Percentiles rank a stretch among this genome's conserved stretches.
These are phyloP conservation scores for Pseudococcus viburni DNA, from an alignment of 2,888 invertebrate genomes.

Conservation along the genomic window DNA sequence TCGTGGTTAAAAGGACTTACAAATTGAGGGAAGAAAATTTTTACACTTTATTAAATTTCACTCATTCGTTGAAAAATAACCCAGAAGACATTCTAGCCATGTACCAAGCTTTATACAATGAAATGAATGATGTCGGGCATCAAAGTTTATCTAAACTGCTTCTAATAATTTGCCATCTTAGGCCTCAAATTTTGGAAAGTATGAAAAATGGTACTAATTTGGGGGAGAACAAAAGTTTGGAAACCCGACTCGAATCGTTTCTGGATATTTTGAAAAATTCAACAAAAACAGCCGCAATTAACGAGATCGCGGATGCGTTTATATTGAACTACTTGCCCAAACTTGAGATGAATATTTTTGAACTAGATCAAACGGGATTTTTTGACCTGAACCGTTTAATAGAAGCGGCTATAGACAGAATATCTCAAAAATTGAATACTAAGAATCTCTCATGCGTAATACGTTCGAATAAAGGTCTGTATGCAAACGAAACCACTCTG, in stretches of 20 bases:
- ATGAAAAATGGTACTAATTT: too few relatives aligned
- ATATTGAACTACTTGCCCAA: neutral
- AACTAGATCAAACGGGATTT: neutral
- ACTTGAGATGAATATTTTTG: neutral
- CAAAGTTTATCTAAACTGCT: neutral
- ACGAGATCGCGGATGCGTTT: neutral
- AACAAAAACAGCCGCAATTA: neutral
- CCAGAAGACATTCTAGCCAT: neutral
- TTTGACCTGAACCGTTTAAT: neutral
- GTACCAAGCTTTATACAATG: neutral
- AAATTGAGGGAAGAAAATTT: neutral
- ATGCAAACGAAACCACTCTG: neutral
- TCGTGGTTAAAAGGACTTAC: neutral
- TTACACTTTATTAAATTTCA: neutral
- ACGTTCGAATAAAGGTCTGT: neutral
- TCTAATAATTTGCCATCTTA: neutral
- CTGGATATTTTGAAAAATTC: neutral
- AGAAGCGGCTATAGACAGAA: neutral
- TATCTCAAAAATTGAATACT: neutral
- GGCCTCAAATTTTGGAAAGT: too few relatives aligned
- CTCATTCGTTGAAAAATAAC: neutral
- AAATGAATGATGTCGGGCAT: neutral
- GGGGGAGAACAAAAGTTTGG: neutral
- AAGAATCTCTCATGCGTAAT: neutral
- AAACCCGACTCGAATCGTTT: neutral